A percentile compares a stretch with the other conserved stretches of the same genome.
Conservation (phyloP, 2,888 invertebrate species). For the Athetis lepigone region DNA sequence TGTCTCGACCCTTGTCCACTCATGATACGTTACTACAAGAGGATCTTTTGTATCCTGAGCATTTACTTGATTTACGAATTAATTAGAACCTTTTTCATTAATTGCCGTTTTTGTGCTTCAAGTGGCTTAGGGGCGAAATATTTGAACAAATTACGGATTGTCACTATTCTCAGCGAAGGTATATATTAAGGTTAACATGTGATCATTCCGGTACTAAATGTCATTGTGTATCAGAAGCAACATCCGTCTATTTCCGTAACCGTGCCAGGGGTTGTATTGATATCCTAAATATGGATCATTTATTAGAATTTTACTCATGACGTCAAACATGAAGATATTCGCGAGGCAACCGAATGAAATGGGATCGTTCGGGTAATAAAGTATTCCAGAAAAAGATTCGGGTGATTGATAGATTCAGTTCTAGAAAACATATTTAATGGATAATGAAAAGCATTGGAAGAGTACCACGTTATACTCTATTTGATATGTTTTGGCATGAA, state of each 20-base stretch:
- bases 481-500: constrained; percentile 8
- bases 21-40: constrained; percentile 25
- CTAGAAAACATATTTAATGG: constrained; percentile 14
- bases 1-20: constrained; percentile 52
- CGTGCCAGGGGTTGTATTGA: not conserved
- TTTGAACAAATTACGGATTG: not conserved
- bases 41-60: constrained; percentile 33
- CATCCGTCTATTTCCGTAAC: not conserved
- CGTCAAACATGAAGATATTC: constrained; percentile 31
- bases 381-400: constrained; percentile 34
- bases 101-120: constrained; percentile 2
- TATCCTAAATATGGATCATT: not conserved
- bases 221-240: not conserved
- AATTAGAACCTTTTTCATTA: constrained; percentile 24
- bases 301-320: constrained; percentile 16
- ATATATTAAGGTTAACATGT: not conserved
- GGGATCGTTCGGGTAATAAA: constrained; percentile 28
- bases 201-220: constrained; percentile 4
- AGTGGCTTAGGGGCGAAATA: not conserved
- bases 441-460: constrained; percentile 3
- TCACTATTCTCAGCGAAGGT: not conserved
- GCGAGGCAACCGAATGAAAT: constrained; percentile 12
- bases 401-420: constrained; percentile 40
- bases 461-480: constrained; percentile 6
- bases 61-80: constrained; percentile 32